Conservation (phyloP, 2,888 invertebrate species). For the Panzeria rudis region DNA sequence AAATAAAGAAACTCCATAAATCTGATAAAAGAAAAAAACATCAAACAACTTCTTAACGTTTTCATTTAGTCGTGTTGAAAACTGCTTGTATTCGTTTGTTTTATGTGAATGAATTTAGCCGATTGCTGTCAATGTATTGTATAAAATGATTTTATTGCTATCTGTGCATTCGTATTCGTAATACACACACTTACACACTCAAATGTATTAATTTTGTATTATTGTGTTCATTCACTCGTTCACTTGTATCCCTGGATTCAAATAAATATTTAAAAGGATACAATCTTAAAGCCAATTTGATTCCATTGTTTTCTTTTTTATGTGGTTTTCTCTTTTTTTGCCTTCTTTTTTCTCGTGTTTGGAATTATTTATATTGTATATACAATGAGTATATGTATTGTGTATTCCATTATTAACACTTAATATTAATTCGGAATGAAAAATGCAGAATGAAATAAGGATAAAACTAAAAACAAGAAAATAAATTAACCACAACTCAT, state of each 20-base stretch:
- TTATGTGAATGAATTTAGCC: background rate
- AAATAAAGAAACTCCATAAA: background rate
- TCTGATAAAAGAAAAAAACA: background rate
- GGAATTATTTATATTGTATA: slow-evolving; percentile 45
- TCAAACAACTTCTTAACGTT: slow-evolving; percentile 1
- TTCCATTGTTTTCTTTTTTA: slow-evolving; percentile 16
- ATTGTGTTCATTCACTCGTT: slow-evolving; percentile 32
- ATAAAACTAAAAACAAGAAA: background rate
- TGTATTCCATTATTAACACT: slow-evolving; percentile 58
- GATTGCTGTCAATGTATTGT: background rate
- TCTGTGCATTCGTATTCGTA: background rate
- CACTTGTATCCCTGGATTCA: slow-evolving; percentile 19
- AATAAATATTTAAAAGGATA: slow-evolving; percentile 60
- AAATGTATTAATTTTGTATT: slow-evolving; percentile 42
- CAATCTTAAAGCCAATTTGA: slow-evolving; percentile 46
- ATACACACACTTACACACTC: slow-evolving; percentile 9
- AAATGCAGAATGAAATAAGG: background rate
- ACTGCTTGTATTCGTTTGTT: background rate
- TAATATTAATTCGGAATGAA: slow-evolving; percentile 46
- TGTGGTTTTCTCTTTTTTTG: background rate
- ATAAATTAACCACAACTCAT: slow-evolving; percentile 23
- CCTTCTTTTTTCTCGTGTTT: slow-evolving; percentile 12
- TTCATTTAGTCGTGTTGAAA: slow-evolving; percentile 1
- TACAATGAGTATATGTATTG: slow-evolving; percentile 3
- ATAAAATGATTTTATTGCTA: background rate